phyloP scores from a whole-genome alignment of 2,888 invertebrate genomes.

The Leptopilina myrica region DNA sequence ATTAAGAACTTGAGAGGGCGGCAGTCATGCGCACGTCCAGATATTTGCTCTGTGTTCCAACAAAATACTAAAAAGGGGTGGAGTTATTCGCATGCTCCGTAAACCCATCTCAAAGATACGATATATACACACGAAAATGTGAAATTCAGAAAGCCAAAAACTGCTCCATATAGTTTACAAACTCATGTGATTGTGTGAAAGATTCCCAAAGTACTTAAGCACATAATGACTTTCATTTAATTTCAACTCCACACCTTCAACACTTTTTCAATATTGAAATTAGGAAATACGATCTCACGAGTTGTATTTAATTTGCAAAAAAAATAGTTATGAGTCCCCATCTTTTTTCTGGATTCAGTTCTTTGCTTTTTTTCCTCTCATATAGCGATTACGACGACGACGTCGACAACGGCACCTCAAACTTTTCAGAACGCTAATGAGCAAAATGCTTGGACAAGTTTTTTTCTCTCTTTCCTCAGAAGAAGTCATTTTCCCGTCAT shows the following conservation, averaged over 20 bases:
- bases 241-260: constrained; percentile 46
- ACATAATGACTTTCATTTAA: constrained; percentile 47
- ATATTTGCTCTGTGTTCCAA: not conserved
- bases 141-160: not conserved
- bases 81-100: constrained; percentile 21
- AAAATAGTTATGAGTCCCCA: constrained; percentile 6
- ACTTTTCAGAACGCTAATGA: constrained; percentile 21
- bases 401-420: not conserved
- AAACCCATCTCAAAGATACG: constrained; percentile 34
- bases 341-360: constrained; percentile 13
- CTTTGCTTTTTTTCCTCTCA: too few relatives aligned
- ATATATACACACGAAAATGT: not conserved
- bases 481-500: constrained; percentile 19
- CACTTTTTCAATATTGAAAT: constrained; percentile 31
- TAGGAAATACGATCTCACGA: not conserved
- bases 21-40: constrained; percentile 50
- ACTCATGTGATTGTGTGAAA: constrained; percentile 29
- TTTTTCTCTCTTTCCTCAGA: not conserved
- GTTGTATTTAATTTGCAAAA: constrained; percentile 26
- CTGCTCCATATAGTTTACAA: not conserved
- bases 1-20: constrained; percentile 57
- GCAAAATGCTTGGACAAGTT: constrained; percentile 34
- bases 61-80: constrained; percentile 36
- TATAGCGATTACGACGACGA: too few relatives aligned
- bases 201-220: constrained; percentile 57